Base-by-base conservation (phyloP, 1,140 invertebrate genomes). In the Venturia canescens region DNA sequence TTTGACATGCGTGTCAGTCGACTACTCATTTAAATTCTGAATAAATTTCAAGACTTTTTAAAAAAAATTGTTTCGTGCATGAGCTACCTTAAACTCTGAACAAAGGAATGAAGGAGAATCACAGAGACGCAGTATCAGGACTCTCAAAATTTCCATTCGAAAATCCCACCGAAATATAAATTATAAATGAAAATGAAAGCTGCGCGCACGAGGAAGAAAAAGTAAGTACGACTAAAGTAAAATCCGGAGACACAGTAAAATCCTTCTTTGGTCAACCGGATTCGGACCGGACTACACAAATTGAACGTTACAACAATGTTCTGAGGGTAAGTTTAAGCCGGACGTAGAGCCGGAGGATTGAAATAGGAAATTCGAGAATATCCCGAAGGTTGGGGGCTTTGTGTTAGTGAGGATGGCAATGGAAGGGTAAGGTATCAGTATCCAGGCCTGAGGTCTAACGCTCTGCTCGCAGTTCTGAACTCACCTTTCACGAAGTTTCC, bases 391-490 rank as follows among this genome's bases (percentile, higher is more conserved):
- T 63, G 60, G 60, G 23, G 23, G 23, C 60, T 63, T 23, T 63
- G 60, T 63, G 23, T 26, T 63, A 9, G 60, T 63, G 23, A 63
- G 60, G n/a, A 26, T 63, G 15, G 60, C 60, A 11, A 63, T n/a
- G 60, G 60, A 26, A 63, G 23, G 60, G 23, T 63, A 6, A 63
- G 60, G 60, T 63, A 63, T 63, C 60, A 26, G 23, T 63, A 26
- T 63, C 60, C 60, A 63, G 16, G 7, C 23, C 60, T 44, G 60
- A 63, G 60, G 60, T 63, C 60, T 13, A 26, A 75, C 34, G 29
- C n/a, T 29, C 80, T n/a, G n/a, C n/a, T 82, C 83, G 84, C 53
- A 77, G 21, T 81, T 78, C 29, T 53, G 21, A 75, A 75, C 34
- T 75, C 72, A 75, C 72, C 34, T 75, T 75, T 27, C 6, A 53